Evolutionary conservation across 2,113 vertebrate species (phyloP), one percentile per base, ranked within the genome.

Genomic region (Eleginops maclovinus): DNA sequence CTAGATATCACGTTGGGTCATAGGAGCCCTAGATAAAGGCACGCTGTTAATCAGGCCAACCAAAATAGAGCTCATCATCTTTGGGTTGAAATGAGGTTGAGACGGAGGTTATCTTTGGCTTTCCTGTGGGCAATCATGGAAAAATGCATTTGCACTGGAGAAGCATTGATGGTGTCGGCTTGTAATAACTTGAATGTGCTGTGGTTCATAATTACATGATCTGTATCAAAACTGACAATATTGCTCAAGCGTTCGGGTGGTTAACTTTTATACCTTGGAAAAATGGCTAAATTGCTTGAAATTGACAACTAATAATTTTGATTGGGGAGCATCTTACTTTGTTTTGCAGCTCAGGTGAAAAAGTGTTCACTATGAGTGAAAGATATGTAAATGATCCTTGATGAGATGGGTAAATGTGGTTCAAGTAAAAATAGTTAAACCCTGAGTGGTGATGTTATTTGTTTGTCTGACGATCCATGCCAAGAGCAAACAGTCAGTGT

Each of bases 51-150:
- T 93, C 91, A 90, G 91, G 90, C 79, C 92, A 87, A 89, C 77
- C 66, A 77, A 93, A 92, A 90, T 92, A 87, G 89, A 92, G 84
- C 88, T 91, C 85, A 92, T 92, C 88, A 88, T 89, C 84, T 87
- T 79, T 71, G 72, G 49, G 90, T 81, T 88, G 81, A 88, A 92
- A 92, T 92, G 88, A 93, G 92, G 80, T 80, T 82, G 86, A 87
- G 84, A 87, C 60, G 63, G 69, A 76, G 81, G 88, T 92, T 92
- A 91, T 92, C 88, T 91, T 92, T 88, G 78, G 76, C 66, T 22
- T 70, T 82, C 90, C 84, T 43, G 71, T 82, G 84, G 87, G 90
- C 87, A 88, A 89, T 88, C 50, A 83, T 5, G 28, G 67, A 77
- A 73, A 84, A 85, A 74, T 16, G 31, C 78, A 89, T 87, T 82